Evolutionary conservation across 2,888 invertebrate species (phyloP), one percentile per base, ranked within the genome.

Genomic region (Lasioglossum leucozonium): DNA sequence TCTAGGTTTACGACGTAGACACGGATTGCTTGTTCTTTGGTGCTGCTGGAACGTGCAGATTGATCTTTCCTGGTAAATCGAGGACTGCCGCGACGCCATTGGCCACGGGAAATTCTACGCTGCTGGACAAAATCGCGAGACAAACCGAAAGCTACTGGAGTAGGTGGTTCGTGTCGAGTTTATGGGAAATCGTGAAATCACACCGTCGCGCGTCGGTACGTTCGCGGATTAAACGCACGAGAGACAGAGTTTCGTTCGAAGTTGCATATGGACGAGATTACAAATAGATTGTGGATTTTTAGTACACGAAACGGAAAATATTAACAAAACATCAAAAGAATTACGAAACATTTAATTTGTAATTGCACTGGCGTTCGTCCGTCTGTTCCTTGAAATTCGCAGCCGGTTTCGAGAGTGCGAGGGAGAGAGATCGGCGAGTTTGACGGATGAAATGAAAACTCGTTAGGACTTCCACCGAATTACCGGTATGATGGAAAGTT

Each of bases 1-100:
- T 67, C 37, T 67, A 67, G 67, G 67, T 67, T 67, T 67, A 67
- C 67, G 67, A 67, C 67, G 34, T 34, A 40, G 67, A 67, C 67
- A 67, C 37, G 22, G 67, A 37, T 67, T 40, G 37, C 34, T 67
- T 67, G 67, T 40, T 67, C 34, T 67, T 67, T 40, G 67, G 37
- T 67, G 40, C 67, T 67, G 67, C 67, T 37, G 13, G 37, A 37
- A 22, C 40, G 40, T 67, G 37, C 67, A 67, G 37, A 40, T 40
- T 67, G n/a, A 37, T 40, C 40, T 67, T 67, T 67, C 67, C 22
- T 37, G 67, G 11, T 67, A 0, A 67, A 67, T 22, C 37, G 40
- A 8, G 18, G n/a, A 40, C 11, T 67, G 67, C 22, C 22, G 22
- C 10, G n/a, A 22, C 22, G 11, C 34, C 18, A 26, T 26, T 26